Conservation (phyloP, 2,797 vertebrate species). For the Semaprochilodus insignis region DNA sequence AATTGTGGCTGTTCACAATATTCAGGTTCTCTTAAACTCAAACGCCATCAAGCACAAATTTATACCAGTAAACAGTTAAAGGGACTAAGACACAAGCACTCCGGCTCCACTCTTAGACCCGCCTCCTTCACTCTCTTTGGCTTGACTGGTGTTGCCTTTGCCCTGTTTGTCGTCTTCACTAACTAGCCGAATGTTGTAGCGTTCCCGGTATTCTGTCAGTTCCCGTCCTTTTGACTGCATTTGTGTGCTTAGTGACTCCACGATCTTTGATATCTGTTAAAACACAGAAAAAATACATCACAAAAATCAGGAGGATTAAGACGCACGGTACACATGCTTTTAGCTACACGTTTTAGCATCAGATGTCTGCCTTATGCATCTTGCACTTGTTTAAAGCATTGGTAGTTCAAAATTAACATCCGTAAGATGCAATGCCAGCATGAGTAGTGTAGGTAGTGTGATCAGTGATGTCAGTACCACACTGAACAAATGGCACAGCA, state of each 20-base stretch:
- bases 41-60: constrained; percentile 10
- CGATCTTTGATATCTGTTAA: constrained; percentile 86
- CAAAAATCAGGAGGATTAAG: not conserved
- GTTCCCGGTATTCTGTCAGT: constrained; percentile 92
- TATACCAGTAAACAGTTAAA: not conserved
- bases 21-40: constrained; percentile 24
- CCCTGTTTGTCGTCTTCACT: constrained; percentile 84
- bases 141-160: constrained; percentile 69
- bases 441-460: too few relatives aligned
- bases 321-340: too few relatives aligned
- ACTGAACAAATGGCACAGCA: too few relatives aligned
- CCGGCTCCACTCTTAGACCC: constrained; percentile 84
- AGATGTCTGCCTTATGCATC: too few relatives aligned
- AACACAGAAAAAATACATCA: not conserved
- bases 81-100: constrained; percentile 87
- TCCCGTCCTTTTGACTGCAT: constrained; percentile 92
- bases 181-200: constrained; percentile 93
- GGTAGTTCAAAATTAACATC: too few relatives aligned
- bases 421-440: too few relatives aligned
- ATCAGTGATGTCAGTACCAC: too few relatives aligned
- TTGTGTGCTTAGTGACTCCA: constrained; percentile 85
- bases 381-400: too few relatives aligned
- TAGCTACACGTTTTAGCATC: too few relatives aligned
- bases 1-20: constrained; percentile 42
- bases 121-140: constrained; percentile 78